Evolutionary conservation across 2,888 invertebrate genomes (phyloP).

Genomic region (Neocrepidodera transversa): DNA sequence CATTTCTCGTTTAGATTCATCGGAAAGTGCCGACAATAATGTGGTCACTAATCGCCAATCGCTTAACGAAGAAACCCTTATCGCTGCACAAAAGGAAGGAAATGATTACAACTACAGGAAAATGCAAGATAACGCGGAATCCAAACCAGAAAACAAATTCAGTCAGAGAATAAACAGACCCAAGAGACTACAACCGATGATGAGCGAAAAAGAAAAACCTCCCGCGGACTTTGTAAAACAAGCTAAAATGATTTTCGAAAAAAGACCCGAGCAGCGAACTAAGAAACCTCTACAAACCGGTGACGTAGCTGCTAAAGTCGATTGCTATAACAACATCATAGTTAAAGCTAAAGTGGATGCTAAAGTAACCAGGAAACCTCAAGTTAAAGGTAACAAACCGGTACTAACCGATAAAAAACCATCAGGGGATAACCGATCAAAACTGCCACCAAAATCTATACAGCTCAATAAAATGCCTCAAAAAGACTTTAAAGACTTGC

Average conservation of each 20-base stretch:
- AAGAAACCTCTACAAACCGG: conserved; percentile 64
- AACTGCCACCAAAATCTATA: conserved; percentile 21
- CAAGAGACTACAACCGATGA: conserved; percentile 69
- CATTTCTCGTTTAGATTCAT: conserved; percentile 70
- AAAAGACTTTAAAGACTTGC: conserved; percentile 31
- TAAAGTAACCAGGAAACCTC: conserved; percentile 52
- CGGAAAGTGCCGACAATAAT: conserved; percentile 36
- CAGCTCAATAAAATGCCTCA: conserved; percentile 39
- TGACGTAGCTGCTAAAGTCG: conserved; percentile 71
- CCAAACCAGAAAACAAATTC: conserved; percentile 42
- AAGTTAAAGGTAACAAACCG: conserved; percentile 61
- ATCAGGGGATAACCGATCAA: conserved; percentile 33
- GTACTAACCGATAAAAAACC: conserved; percentile 55
- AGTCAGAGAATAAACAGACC: conserved; percentile 61
- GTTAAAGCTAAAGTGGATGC: conserved; percentile 61
- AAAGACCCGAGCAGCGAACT: conserved; percentile 65
- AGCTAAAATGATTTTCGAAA: conserved; percentile 84
- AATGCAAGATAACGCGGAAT: conserved; percentile 37
- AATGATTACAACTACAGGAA: conserved; percentile 48
- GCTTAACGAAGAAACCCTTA: conserved; percentile 62
- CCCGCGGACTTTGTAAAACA: conserved; percentile 90
- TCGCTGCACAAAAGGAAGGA: conserved; percentile 55
- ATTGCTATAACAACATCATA: conserved; percentile 69
- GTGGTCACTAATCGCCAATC: conserved; percentile 55
- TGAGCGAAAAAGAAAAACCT: conserved; percentile 80